A percentile compares a stretch with the other conserved stretches of the same genome.
phyloP scores from a whole-genome alignment of 2,797 vertebrate genomes.

The Manis javanica region DNA sequence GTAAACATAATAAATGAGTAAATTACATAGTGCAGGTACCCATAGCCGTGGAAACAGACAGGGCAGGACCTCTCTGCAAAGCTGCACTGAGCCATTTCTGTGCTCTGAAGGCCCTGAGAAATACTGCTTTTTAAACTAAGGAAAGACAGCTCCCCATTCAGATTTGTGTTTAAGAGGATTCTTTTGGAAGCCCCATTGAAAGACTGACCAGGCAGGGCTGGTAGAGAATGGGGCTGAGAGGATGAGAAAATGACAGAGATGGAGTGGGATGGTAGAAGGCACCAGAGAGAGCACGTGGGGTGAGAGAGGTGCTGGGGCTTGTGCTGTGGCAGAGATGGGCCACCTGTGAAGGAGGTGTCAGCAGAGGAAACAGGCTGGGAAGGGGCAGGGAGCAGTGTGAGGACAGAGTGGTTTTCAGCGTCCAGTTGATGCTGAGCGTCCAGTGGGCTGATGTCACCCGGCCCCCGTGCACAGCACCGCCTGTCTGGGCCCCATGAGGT shows the following conservation, averaged over 20 bases:
- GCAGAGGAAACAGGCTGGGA: background rate
- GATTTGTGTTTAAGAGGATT: background rate
- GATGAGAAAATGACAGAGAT: background rate
- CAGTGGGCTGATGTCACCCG: background rate
- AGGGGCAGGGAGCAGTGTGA: too few species aligned
- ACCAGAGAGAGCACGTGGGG: background rate
- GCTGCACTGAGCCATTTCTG: background rate
- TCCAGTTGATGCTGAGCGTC: rapidly evolving
- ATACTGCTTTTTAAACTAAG: background rate
- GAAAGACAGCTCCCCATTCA: background rate
- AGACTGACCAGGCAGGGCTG: background rate
- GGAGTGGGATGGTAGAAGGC: background rate
- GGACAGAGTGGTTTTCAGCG: background rate
- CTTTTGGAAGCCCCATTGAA: background rate
- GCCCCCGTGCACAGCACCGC: rapidly evolving
- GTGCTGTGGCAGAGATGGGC: background rate
- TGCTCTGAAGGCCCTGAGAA: background rate
- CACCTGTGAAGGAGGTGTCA: background rate
- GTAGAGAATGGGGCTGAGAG: background rate
- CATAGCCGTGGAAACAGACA: too few species aligned
- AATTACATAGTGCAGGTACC: too few species aligned
- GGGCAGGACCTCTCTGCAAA: background rate
- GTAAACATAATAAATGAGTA: background rate
- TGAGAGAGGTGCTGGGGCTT: background rate
- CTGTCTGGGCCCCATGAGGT: background rate